Evolutionary conservation across 23 tunicate species (phyloP).

Genomic region (Halocynthia roretzi): DNA sequence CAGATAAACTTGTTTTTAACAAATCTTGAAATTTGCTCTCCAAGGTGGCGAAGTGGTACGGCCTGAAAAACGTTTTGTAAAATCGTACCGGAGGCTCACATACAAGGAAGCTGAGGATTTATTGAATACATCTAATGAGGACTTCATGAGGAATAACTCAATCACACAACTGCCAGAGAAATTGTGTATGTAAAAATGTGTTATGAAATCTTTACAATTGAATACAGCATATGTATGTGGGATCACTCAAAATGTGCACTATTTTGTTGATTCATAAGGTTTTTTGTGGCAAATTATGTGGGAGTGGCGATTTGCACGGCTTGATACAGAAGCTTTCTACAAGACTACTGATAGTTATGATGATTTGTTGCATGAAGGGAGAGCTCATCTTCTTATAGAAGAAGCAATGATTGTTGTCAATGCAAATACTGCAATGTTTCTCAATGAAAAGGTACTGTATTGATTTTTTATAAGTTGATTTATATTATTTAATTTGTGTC

Average conservation of each 20-base stretch:
- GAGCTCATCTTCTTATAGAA: conserved; percentile 73
- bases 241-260: background rate
- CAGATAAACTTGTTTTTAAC: background rate
- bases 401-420: conserved; percentile 80
- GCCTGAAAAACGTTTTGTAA: conserved; percentile 18
- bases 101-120: conserved; percentile 46
- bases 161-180: background rate
- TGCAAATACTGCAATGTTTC: conserved; percentile 42
- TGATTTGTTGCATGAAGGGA: conserved; percentile 37
- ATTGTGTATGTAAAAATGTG: conserved; percentile 3
- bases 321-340: conserved; percentile 18
- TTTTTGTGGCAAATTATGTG: conserved; percentile 41
- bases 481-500: background rate
- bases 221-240: background rate
- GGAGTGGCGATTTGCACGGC: conserved; percentile 28
- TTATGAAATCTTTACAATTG: background rate
- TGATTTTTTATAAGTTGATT: background rate
- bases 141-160: background rate
- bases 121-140: background rate
- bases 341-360: conserved; percentile 11
- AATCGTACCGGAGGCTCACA: conserved; percentile 24
- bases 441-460: background rate
- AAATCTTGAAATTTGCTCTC: too few species aligned
- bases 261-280: conserved; percentile 11
- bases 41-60: background rate